These are phyloP conservation scores for Ammodytes marinus DNA, from an alignment of 2,113 vertebrate genomes.

Conservation along the genomic window DNA sequence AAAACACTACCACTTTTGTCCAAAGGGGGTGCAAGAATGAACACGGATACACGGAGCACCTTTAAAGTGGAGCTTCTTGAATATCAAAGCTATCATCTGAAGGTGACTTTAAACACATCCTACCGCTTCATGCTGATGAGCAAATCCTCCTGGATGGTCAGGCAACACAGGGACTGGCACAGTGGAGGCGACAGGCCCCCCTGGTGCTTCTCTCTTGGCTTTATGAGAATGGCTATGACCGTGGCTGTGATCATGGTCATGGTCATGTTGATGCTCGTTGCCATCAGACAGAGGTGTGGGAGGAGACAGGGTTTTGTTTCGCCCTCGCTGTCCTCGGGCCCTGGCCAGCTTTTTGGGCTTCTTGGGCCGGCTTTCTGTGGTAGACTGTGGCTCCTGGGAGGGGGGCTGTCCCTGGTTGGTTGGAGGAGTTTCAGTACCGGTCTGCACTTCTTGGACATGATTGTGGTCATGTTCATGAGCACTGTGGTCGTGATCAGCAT, in stretches of 20 bases:
- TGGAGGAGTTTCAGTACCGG: constrained; percentile 55
- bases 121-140: constrained; percentile 85
- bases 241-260: constrained; percentile 14
- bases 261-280: constrained; percentile 31
- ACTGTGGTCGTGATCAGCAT: not conserved
- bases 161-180: not conserved
- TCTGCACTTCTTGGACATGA: constrained; percentile 16
- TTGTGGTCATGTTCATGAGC: constrained; percentile 1
- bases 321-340: constrained; percentile 79
- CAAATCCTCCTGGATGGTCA: constrained; percentile 47
- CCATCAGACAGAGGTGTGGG: constrained; percentile 13
- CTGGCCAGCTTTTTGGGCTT: constrained; percentile 82
- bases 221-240: constrained; percentile 57
- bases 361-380: constrained; percentile 33
- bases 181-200: not conserved
- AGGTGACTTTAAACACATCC: not conserved
- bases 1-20: no score
- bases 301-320: constrained; percentile 74
- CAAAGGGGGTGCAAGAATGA: no score
- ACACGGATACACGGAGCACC: no score
- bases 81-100: not conserved
- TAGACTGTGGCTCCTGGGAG: not conserved
- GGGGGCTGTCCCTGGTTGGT: constrained; percentile 6
- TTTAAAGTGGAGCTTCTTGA: not conserved
- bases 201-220: constrained; percentile 74